phyloP scores from a whole-genome alignment of 2,113 vertebrate genomes.

The Prochilodus magdalenae region DNA sequence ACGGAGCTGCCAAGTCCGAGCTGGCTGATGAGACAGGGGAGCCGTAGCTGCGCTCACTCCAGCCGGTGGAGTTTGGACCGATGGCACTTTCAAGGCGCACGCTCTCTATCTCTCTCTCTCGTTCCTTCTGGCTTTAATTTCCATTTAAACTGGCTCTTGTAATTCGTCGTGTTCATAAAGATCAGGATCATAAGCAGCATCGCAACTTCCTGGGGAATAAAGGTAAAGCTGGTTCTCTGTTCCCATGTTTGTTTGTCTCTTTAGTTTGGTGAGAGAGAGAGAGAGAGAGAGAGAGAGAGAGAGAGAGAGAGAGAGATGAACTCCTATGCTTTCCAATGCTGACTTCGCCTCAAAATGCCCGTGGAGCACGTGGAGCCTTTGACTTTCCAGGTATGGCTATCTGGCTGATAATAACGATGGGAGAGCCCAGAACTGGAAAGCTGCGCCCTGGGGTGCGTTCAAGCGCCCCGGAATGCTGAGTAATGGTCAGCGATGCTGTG shows the following conservation, averaged over 20 bases:
- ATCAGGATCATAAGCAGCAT: slow-evolving; percentile 13
- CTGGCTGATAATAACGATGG: too few species aligned
- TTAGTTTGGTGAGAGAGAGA: neutral
- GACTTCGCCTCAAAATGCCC: too few species aligned
- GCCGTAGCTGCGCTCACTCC: neutral
- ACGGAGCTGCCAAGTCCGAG: neutral
- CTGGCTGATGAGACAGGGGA: neutral
- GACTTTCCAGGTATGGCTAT: neutral
- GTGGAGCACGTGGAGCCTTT: neutral
- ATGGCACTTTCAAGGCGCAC: slow-evolving; percentile 13
- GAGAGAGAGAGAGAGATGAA: too few species aligned
- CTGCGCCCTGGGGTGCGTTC: slow-evolving; percentile 1
- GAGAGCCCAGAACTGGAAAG: neutral
- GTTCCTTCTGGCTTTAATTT: slow-evolving; percentile 5
- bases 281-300: too few species aligned
- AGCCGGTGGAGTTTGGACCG: slow-evolving; percentile 33
- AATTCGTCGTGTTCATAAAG: neutral
- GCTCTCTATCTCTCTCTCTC: neutral
- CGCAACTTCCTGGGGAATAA: neutral
- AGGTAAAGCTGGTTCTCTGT: neutral
- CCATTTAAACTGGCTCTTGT: slow-evolving; percentile 6
- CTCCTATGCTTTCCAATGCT: neutral
- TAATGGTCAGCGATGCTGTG: slow-evolving; percentile 55
- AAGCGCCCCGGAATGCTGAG: slow-evolving; percentile 42
- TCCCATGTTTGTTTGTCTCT: too few species aligned